Percentiles rank a stretch among this genome's conserved stretches.
Conservation (phyloP, 2,888 invertebrate genomes). For the Monochamus alternatus region DNA sequence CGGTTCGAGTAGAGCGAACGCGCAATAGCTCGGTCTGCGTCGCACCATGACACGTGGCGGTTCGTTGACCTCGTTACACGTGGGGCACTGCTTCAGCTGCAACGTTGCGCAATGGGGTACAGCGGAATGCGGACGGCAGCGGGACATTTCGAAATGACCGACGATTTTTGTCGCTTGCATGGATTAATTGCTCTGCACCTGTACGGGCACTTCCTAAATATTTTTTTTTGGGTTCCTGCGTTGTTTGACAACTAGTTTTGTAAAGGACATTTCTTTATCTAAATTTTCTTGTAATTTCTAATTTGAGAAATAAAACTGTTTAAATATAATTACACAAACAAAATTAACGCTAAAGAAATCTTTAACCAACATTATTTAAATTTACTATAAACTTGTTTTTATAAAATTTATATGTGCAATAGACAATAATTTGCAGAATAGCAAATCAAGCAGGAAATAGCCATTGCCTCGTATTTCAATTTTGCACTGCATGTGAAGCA, state of each 20-base stretch:
- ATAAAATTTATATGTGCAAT: background rate
- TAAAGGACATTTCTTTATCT: no score
- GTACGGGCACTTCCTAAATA: constrained; percentile 18
- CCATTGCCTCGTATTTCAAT: background rate
- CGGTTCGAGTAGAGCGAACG: constrained; percentile 41
- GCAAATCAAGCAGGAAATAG: background rate
- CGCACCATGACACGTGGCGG: constrained; percentile 63
- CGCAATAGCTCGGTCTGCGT: constrained; percentile 55
- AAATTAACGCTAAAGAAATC: no score
- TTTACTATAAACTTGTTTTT: no score
- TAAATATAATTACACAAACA: no score
- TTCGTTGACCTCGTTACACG: constrained; percentile 62
- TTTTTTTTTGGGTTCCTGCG: constrained; percentile 27
- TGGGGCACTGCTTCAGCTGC: constrained; percentile 61
- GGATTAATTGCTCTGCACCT: constrained; percentile 27
- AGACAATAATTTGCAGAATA: background rate
- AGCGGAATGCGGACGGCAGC: constrained; percentile 53
- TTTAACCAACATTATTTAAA: no score
- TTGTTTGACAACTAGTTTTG: background rate
- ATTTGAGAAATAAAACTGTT: no score
- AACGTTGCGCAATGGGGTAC: constrained; percentile 61
- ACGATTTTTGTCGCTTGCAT: constrained; percentile 18
- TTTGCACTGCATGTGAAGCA: no score
- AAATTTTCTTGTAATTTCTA: no score
- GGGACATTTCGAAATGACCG: constrained; percentile 34